Percentiles rank a stretch among this genome's conserved stretches.
Evolutionary conservation across 2,888 invertebrate genomes (phyloP).

Genomic region (Drosophila trichaetosa): DNA sequence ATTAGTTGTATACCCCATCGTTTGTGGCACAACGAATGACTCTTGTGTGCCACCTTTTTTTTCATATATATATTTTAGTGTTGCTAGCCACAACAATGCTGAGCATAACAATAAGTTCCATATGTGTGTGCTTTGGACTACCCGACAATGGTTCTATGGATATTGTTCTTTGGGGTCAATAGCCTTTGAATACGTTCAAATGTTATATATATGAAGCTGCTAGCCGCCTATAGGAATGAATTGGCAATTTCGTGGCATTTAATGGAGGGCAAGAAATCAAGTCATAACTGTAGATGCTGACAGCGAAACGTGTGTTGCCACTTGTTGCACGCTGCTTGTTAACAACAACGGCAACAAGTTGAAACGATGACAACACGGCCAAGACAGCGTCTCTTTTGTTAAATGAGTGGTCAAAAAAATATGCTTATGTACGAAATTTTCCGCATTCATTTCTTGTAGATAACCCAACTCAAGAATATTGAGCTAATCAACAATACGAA

Average conservation of each 20-base stretch:
- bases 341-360: constrained; percentile 23
- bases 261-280: constrained; percentile 61
- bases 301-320: constrained; percentile 34
- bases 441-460: constrained; percentile 77
- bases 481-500: constrained; percentile 85
- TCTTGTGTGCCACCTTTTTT: constrained; percentile 17
- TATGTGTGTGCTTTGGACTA: constrained; percentile 23
- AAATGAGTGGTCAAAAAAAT: constrained; percentile 39
- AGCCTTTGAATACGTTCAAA: constrained; percentile 43
- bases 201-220: constrained; percentile 45
- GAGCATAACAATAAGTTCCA: constrained; percentile 46
- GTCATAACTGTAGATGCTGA: constrained; percentile 64
- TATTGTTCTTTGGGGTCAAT: constrained; percentile 37
- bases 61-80: neutral
- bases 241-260: constrained; percentile 63
- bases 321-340: constrained; percentile 49
- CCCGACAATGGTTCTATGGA: constrained; percentile 30
- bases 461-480: constrained; percentile 87
- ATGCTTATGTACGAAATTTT: constrained; percentile 25
- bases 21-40: constrained; percentile 6
- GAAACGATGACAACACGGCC: constrained; percentile 2
- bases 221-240: constrained; percentile 59
- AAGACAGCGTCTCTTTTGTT: constrained; percentile 28
- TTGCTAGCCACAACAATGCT: constrained; percentile 30
- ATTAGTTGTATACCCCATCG: constrained; percentile 8